Evolutionary conservation across 1,140 invertebrate genomes (phyloP).

Genomic region (Samia ricini): DNA sequence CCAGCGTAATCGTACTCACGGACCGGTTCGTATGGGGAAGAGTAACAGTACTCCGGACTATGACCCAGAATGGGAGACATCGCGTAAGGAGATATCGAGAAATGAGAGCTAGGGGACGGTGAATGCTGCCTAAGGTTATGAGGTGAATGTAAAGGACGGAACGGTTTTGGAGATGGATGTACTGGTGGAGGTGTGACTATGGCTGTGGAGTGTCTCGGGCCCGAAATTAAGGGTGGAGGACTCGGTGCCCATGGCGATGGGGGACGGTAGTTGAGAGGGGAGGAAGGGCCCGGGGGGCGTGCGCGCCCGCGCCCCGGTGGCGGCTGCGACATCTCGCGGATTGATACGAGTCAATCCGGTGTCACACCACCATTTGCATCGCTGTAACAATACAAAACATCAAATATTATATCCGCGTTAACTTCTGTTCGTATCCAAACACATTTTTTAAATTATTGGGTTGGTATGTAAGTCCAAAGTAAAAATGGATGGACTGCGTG

Average conservation of each 20-base stretch:
- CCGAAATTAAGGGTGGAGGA: slow-evolving; percentile 81
- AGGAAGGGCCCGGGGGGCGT: slow-evolving; percentile 67
- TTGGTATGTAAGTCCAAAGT: too few relatives aligned
- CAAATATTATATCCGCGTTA: background rate
- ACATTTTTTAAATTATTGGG: too few relatives aligned
- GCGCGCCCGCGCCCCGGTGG: slow-evolving; percentile 74
- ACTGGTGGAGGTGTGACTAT: slow-evolving; percentile 72
- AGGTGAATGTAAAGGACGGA: slow-evolving; percentile 78
- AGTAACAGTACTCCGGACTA: slow-evolving; percentile 81
- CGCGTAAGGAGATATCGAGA: slow-evolving; percentile 73
- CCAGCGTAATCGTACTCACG: slow-evolving; percentile 81
- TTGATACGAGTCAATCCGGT: slow-evolving; percentile 73
- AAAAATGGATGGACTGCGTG: too few relatives aligned
- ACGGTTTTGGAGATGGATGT: slow-evolving; percentile 61
- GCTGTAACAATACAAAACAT: slow-evolving; percentile 61
- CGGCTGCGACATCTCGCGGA: slow-evolving; percentile 78
- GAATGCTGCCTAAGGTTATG: slow-evolving; percentile 62
- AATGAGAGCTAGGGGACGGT: slow-evolving; percentile 68
- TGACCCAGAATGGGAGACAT: slow-evolving; percentile 78
- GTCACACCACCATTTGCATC: slow-evolving; percentile 74
- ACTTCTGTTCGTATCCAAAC: too few relatives aligned
- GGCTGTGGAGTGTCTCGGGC: slow-evolving; percentile 73
- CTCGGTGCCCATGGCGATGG: slow-evolving; percentile 81
- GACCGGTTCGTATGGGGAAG: slow-evolving; percentile 79
- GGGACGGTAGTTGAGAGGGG: slow-evolving; percentile 79